Evolutionary conservation across 2,888 invertebrate genomes (phyloP).

Genomic region (Luperina nickerlii): DNA sequence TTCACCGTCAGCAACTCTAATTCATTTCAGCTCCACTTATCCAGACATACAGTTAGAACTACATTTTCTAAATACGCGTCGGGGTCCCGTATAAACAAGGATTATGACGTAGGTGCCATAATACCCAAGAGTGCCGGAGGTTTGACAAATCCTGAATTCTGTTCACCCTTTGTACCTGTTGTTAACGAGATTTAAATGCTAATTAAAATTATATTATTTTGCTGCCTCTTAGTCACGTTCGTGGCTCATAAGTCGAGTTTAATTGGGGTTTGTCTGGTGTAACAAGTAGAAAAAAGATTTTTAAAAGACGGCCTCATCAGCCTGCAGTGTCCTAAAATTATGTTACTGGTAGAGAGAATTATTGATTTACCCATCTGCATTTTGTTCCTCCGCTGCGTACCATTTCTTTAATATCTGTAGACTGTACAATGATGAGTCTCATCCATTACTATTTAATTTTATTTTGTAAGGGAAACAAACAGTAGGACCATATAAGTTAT

Average conservation of each 20-base stretch:
- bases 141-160: constrained; percentile 64
- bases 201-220: constrained; percentile 54
- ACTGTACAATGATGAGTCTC: not conserved
- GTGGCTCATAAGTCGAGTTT: constrained; percentile 25
- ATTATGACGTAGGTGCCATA: constrained; percentile 64
- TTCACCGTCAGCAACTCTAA: not conserved
- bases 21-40: not conserved
- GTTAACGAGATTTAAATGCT: constrained; percentile 60
- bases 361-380: not conserved
- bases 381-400: not conserved
- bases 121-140: constrained; percentile 54
- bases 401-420: not conserved
- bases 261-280: constrained; percentile 9
- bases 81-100: constrained; percentile 45
- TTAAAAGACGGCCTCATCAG: not conserved
- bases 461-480: no score
- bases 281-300: constrained; percentile 13
- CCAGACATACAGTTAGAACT: not conserved
- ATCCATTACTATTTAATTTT: not conserved
- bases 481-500: no score
- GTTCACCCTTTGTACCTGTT: constrained; percentile 47
- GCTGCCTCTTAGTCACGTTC: constrained; percentile 49
- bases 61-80: constrained; percentile 31
- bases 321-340: not conserved
- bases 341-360: not conserved